Base-by-base conservation (phyloP, 1,140 invertebrate genomes). In the Drosophila pseudoobscura region DNA sequence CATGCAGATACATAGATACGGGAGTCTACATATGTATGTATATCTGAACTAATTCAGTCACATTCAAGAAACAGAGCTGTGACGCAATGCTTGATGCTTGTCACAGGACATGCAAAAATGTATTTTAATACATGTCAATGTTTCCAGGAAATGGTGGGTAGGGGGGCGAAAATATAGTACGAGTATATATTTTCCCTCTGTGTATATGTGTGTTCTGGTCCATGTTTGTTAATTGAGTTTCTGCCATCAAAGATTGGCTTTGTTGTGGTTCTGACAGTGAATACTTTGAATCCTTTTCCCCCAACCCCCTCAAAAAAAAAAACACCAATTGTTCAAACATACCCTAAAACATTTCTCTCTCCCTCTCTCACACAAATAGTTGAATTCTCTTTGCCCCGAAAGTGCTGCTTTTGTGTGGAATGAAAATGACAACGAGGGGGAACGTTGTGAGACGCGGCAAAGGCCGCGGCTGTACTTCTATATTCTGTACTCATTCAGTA, bases 71-170 rank as follows among this genome's bases (percentile, higher is more conserved):
- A 35, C 26, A 7, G 17, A 47, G 43, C 60, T 17, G 15, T 15
- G 20, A 11, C 24, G 31, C 35, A 29, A 29, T 68, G 68, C 68
- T 50, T 44, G 63, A 15, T 26, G 51, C 20, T 55, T 59, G 55
- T 57, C 29, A 63, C 63, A 50, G 65, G 65, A 69, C 65, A 69
- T 70, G 66, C 66, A 31, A 69, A 70, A 57, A 50, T 52, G 45
- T 57, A 69, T 70, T 69, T 69, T 69, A 70, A 70, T 70, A 69
- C 20, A 70, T 44, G 66, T 70, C 66, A 69, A 43, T 69, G 53
- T 39, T 44, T 43, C 35, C 35, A 1, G 35, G 35, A 13, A 39
- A 13, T 29, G 6, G 58, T 11, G 3, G 20, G 15, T 9, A n/a
- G 35, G 9, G 31, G 35, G 9, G 9, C 3, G 29, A 31, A 35